Base-by-base conservation (phyloP, 2,888 invertebrate species). In the Bhutanitis thaidina region DNA sequence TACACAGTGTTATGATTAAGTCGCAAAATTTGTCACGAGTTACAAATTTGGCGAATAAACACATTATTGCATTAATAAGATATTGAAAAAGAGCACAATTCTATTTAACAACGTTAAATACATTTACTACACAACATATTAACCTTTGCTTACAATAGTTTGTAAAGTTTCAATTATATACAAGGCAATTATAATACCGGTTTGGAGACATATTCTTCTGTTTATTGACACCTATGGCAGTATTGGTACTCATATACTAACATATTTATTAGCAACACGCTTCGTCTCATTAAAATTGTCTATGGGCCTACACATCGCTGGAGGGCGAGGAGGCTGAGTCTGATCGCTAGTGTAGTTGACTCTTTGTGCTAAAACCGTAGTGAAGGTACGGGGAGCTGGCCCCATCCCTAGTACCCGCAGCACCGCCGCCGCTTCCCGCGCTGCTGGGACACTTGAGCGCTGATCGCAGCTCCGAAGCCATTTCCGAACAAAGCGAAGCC, bases 401-500 rank as follows among this genome's bases (percentile, higher is more conserved):
- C 51, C 91, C 92, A 46, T 83, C 89, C 20, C 84, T 74, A 15
- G 78, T 62, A 27, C 77, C 81, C 4, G 80, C 80, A 34, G 76
- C 67, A 1, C 75, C 75, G 8, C 70, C 76, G 3, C 74, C 73
- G 32, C 77, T 71, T 13, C 84, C 82, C 7, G 90, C 88, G 38
- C 91, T 88, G 52, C 92, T 91, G 55, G 91, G 91, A 67, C 93
- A 93, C 72, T 93, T 92, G 65, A 94, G 77, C 55, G 93, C 93
- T 62, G 93, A 93, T 60, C 92, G 91, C 61, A 94, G 88, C 78
- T 94, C 94, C 54, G 92, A 91, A 55, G 93, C 92, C 93, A 94
- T 93, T 86, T 94, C 94, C 63, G 93, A 91, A 79, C 93, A 93
- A 64, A 94, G 89, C 50, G 94, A 93, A 56, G 92, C 92, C 94